Base-by-base conservation (phyloP, 35 echinoderm and acorn worm species). In the Acanthaster planci region DNA sequence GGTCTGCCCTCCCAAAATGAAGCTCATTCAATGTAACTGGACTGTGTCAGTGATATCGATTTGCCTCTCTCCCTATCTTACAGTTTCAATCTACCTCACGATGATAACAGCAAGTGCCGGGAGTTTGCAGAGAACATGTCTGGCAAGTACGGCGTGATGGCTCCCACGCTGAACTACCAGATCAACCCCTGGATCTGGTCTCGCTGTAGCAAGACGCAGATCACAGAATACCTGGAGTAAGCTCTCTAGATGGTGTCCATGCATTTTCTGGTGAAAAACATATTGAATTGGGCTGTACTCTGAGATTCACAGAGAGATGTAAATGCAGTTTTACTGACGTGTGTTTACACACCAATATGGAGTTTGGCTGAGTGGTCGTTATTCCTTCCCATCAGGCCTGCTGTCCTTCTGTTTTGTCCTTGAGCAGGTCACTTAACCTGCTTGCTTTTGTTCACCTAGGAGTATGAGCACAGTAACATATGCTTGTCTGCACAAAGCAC, bases 151-250 rank as follows among this genome's bases (percentile, higher is more conserved):
- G 87, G 88, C 37, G 91, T 97, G 76, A 97, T 97, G 95, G 95
- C 95, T 9, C 95, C 95, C 0, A 97, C 90, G 17, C 80, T 97
- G 34, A 93, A 97, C 84, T 89, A 93, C 75, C 57, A 92, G 37
- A 87, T 88, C 15, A 93, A 81, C 42, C 95, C 95, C 38, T 97
- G 95, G 95, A 87, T 80, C 9, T 97, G 95, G 95, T 97, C 95
- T 35, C 84, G 59, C 32, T 97, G 95, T 51, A 97, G 95, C 52
- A 56, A 91, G 10, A 89, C 87, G 27, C 58, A 88, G 47, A 80
- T 97, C 37, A 97, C 95, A 27, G 90, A 92, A 35, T 97, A 93
- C 67, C 80, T 97, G 40, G 95, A 97, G 95, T 97, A 93, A 97
- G 95, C 90, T 40, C 34, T n/a, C n/a, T n/a, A n/a, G n/a, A n/a